Evolutionary conservation across 1,140 invertebrate genomes (phyloP).

Genomic region (Microvelia longipes): DNA sequence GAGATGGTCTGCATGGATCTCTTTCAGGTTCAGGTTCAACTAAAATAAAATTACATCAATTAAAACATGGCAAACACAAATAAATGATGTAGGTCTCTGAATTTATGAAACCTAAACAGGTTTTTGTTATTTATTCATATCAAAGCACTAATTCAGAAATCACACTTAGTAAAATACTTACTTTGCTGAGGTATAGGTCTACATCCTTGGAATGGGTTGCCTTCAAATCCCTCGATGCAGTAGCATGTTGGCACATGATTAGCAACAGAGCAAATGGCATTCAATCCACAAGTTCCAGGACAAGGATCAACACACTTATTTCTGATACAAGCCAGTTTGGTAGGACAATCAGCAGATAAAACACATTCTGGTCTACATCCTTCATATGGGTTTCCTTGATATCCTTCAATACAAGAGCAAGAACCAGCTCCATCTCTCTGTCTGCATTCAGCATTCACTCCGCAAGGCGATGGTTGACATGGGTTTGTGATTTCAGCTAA

Average conservation of each 20-base stretch:
- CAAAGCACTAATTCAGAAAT: too few species aligned
- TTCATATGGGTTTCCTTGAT: constrained; percentile 37
- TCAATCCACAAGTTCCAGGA: constrained; percentile 36
- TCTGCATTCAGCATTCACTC: constrained; percentile 57
- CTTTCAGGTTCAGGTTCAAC: constrained; percentile 15
- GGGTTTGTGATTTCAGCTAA: constrained; percentile 32
- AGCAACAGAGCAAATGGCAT: constrained; percentile 37
- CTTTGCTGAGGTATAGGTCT: constrained; percentile 29
- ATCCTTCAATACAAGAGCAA: constrained; percentile 38
- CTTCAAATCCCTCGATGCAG: constrained; percentile 33
- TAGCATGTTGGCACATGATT: constrained; percentile 40
- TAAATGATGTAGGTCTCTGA: too few species aligned
- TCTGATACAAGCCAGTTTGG: constrained; percentile 45
- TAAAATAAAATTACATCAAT: not conserved
- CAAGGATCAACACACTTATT: constrained; percentile 53
- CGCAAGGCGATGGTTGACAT: constrained; percentile 60
- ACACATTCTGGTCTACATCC: constrained; percentile 54
- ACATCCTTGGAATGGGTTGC: constrained; percentile 47
- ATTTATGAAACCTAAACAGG: too few species aligned
- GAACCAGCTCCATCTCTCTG: constrained; percentile 56
- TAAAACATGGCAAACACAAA: too few species aligned
- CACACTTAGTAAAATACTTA: too few species aligned
- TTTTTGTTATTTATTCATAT: too few species aligned
- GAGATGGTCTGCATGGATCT: constrained; percentile 47
- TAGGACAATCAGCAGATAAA: constrained; percentile 48